Evolutionary conservation across 1,140 invertebrate genomes (phyloP), one percentile per base, ranked within the genome.

Genomic region (Trinorchestia longiramus): DNA sequence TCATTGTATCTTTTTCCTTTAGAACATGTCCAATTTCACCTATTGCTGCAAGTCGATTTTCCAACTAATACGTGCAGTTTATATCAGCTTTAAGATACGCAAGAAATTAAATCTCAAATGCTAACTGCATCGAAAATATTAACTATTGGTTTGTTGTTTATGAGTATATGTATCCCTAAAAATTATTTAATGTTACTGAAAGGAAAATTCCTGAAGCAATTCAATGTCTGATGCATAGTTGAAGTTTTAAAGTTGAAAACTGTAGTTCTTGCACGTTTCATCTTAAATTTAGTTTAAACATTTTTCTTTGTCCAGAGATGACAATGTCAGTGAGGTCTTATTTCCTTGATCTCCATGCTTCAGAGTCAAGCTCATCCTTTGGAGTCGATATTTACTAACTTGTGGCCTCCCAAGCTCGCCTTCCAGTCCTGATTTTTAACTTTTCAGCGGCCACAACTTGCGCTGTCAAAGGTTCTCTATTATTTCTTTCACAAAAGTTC

Each of bases 371-470:
- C 40, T 94, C 92, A 47, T 94, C 44, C 92, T 94, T 40, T 45
- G 19, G 92, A 94, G 92, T 94, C 92, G 43, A 94, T 94, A 94
- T 94, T 94, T 47, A 94, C 92, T 94, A 94, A 94, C 92, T 94
- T 94, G 92, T 40, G 92, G 92, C 92, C 43, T 44, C 43, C 44
- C 43, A 47, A 94, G 92, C 92, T 47, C 92, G 92, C 43, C 92
- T 43, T 94, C 43, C 43, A 47, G 92, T 44, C 92, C 92, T 94
- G 92, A 94, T 94, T 94, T 94, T 44, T 43, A 94, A 94, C 92
- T 94, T 94, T 94, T 45, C 62, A 44, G 92, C 8, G 92, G 92
- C 92, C 43, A n/a, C 44, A 94, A 94, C 92, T 94, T 94, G 36
- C 44, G 47, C 92, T 44, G 28, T 94, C 92, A 94, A 94, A 94